Percentiles rank a stretch among this genome's conserved stretches.
phyloP scores from a whole-genome alignment of 2,888 invertebrate species.

The Pristionchus fissidentatus region DNA sequence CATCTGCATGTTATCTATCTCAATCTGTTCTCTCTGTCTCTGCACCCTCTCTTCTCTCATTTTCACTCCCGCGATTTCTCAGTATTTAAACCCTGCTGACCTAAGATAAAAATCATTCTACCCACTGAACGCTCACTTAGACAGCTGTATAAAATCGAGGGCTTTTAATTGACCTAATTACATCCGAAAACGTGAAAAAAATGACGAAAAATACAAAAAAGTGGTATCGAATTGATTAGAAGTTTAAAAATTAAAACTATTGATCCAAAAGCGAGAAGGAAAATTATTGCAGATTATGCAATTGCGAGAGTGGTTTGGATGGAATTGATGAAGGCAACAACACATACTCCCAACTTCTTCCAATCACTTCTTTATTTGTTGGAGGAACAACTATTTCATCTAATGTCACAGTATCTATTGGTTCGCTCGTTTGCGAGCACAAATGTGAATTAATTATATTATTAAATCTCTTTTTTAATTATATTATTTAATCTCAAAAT shows the following conservation, averaged over 20 bases:
- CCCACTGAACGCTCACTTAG: too few relatives aligned
- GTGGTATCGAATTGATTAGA: constrained; percentile 35
- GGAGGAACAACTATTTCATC: constrained; percentile 69
- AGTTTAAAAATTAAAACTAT: too few relatives aligned
- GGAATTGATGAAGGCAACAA: constrained; percentile 71
- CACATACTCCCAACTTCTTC: constrained; percentile 70
- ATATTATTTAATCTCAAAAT: neutral
- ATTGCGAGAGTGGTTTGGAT: constrained; percentile 73
- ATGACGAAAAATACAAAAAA: too few relatives aligned
- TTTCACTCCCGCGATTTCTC: too few relatives aligned
- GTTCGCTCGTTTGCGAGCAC: constrained; percentile 67
- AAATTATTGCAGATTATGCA: constrained; percentile 69
- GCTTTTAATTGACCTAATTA: neutral
- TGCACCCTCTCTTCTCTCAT: too few relatives aligned
- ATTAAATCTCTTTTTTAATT: neutral
- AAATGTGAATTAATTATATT: constrained; percentile 61
- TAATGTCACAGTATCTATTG: constrained; percentile 68
- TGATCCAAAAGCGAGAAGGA: too few relatives aligned
- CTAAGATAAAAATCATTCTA: too few relatives aligned
- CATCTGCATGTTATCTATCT: too few relatives aligned
- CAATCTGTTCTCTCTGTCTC: too few relatives aligned
- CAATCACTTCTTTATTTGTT: constrained; percentile 72
- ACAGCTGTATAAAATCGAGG: too few relatives aligned
- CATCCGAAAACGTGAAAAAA: too few relatives aligned
- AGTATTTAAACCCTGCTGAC: too few relatives aligned